These are phyloP conservation scores for Hydrochoerus hydrochaeris DNA, from an alignment of 2,113 vertebrate genomes.

Conservation along the genomic window DNA sequence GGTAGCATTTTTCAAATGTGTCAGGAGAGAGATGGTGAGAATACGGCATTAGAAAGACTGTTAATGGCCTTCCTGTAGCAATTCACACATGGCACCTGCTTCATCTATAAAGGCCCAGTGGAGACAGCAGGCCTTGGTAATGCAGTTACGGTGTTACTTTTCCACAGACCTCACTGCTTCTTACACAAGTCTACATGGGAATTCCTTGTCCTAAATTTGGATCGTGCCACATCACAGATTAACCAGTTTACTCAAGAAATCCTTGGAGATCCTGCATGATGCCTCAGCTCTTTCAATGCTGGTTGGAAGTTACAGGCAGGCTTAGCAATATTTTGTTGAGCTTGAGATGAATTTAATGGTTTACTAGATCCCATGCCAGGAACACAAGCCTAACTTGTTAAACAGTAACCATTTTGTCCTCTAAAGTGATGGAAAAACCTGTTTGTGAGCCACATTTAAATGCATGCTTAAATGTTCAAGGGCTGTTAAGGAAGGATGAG, in stretches of 20 bases:
- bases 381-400: not conserved
- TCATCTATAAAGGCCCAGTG: not conserved
- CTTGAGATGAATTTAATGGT: constrained; percentile 19
- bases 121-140: not conserved
- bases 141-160: not conserved
- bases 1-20: not conserved
- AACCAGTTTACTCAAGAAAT: not conserved
- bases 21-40: not conserved
- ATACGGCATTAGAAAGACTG: not conserved
- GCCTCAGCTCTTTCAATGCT: not conserved
- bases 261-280: not conserved
- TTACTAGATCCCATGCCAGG: not conserved
- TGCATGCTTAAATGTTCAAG: not conserved
- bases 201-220: not conserved
- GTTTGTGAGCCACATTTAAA: constrained; percentile 39
- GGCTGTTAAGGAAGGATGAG: not conserved
- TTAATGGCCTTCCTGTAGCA: not conserved
- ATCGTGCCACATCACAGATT: not conserved
- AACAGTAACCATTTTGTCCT: not conserved
- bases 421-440: constrained; percentile 24
- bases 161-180: not conserved
- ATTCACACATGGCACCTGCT: not conserved
- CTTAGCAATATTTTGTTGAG: not conserved
- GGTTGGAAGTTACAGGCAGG: not conserved
- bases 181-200: not conserved